Evolutionary conservation across 2,888 invertebrate species (phyloP), one percentile per base, ranked within the genome.

Genomic region (Gryllus longicercus): DNA sequence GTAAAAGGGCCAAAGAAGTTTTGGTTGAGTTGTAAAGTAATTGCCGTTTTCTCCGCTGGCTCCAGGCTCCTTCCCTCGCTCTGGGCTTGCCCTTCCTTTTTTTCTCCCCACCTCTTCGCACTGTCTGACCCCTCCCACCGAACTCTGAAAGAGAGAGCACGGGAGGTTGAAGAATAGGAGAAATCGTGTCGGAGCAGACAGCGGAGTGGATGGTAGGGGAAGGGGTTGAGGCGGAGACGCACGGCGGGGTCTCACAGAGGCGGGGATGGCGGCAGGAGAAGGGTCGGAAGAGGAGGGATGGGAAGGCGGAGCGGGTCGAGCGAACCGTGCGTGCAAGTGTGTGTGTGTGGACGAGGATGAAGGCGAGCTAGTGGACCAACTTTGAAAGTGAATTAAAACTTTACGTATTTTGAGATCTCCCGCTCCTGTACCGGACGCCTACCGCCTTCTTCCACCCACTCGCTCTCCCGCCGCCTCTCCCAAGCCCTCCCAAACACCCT

Each of bases 301-400:
- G 21, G 21, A 21, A 63, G 63, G 18, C 63, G 63, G 16, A 38
- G 10, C 3, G 8, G 63, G 16, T n/a, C 63, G 63, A 63, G 63
- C 14, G 63, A 63, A 63, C 38, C 38, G 38, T 38, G 38, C 38
- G 38, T 38, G 38, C 38, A 38, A 38, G 38, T 38, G 38, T 38
- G 38, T 38, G 38, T 38, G 38, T 38, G 38, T 0, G 38, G 5
- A 38, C 38, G 38, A 63, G n/a, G 63, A 63, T 14, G 63, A 18
- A 38, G 63, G 63, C 16, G 63, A 63, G 63, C 80, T 81, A 81
- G 81, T 80, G 81, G 80, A 80, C 80, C 78, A 81, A 81, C 79
- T 82, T 82, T 74, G 77, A 81, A 80, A 82, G 80, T 79, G 82
- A 82, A 82, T 82, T 82, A 82, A 82, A 82, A 82, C 82, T 82